Conservation (phyloP, 2,797 vertebrate species). For the Buceros bicornis region DNA sequence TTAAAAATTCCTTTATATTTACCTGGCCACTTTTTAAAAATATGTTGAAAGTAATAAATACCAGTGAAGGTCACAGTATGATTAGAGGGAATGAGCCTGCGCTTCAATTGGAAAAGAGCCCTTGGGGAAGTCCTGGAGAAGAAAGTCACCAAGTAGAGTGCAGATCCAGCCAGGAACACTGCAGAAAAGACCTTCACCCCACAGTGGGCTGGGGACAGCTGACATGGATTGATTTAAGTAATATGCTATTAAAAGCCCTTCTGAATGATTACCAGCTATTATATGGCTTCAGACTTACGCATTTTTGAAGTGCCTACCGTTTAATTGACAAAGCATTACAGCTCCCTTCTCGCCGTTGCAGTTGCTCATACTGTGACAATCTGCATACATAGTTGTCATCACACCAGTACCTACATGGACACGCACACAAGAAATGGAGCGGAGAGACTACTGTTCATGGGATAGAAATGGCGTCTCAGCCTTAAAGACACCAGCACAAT, state of each 20-base stretch:
- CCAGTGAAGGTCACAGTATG: neutral
- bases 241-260: slow-evolving; percentile 45
- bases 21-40: neutral
- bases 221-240: slow-evolving; percentile 12
- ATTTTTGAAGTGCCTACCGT: slow-evolving; percentile 54
- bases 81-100: rapidly evolving
- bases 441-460: neutral
- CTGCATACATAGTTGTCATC: slow-evolving; percentile 21
- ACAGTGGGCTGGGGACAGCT: slow-evolving; percentile 1
- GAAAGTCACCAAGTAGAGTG: neutral
- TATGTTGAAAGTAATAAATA: neutral
- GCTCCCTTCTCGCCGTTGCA: slow-evolving; percentile 16
- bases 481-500: neutral
- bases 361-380: slow-evolving; percentile 10
- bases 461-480: slow-evolving; percentile 33
- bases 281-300: slow-evolving; percentile 37
- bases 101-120: neutral
- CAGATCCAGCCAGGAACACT: neutral
- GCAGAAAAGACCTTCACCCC: slow-evolving; percentile 43
- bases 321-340: slow-evolving; percentile 60
- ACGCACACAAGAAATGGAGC: neutral
- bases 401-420: neutral
- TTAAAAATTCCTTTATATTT: neutral
- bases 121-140: neutral
- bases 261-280: slow-evolving; percentile 37